A percentile compares a stretch with the other conserved stretches of the same genome.
phyloP scores from a whole-genome alignment of 2,888 invertebrate species.

The Sicus ferrugineus region DNA sequence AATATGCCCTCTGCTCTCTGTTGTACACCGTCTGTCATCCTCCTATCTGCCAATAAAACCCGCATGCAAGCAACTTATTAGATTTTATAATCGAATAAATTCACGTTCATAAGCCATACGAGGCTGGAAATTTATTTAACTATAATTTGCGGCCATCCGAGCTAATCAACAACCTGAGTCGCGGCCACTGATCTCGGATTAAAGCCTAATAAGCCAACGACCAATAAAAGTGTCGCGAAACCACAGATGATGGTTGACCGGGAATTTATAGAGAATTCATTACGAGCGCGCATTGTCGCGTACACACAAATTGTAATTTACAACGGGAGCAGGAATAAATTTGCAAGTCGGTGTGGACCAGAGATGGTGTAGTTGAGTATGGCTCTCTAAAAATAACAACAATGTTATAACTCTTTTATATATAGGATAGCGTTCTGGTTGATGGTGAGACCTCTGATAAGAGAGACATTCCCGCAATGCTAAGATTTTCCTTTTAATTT shows the following conservation, averaged over 20 bases:
- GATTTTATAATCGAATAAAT: too few relatives aligned
- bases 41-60: too few relatives aligned
- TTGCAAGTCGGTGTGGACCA: slow-evolving; percentile 4
- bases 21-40: too few relatives aligned
- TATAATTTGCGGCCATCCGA: slow-evolving; percentile 36
- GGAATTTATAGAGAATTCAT: slow-evolving; percentile 39
- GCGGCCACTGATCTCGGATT: slow-evolving; percentile 28
- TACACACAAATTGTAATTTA: slow-evolving; percentile 49
- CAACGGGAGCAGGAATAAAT: slow-evolving; percentile 20
- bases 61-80: too few relatives aligned
- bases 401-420: too few relatives aligned
- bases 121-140: slow-evolving; percentile 42
- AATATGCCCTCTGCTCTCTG: too few relatives aligned
- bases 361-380: slow-evolving; percentile 5
- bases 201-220: slow-evolving; percentile 38
- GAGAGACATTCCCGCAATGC: too few relatives aligned
- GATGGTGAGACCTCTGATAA: too few relatives aligned
- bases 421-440: too few relatives aligned
- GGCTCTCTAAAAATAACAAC: too few relatives aligned
- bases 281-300: slow-evolving; percentile 23
- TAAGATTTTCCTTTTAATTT: too few relatives aligned
- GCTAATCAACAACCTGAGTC: slow-evolving; percentile 36
- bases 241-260: not conserved
- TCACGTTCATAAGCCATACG: slow-evolving; percentile 9
- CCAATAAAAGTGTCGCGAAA: slow-evolving; percentile 37